These are phyloP conservation scores for Popillia japonica DNA, from an alignment of 1,140 invertebrate species.

Conservation along the genomic window DNA sequence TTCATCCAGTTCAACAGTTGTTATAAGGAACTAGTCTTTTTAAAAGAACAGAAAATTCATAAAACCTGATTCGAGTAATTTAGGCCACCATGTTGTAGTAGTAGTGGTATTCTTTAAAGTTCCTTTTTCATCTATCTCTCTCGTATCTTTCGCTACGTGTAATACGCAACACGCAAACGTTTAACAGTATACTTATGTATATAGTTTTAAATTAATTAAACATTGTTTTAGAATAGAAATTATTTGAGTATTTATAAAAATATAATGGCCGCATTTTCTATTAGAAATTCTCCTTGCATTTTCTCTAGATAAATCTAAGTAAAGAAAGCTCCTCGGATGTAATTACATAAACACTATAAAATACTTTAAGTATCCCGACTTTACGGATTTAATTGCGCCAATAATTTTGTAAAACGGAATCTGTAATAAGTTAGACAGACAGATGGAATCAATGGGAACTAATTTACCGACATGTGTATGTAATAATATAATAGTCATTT, in stretches of 20 bases:
- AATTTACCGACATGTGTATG: no score
- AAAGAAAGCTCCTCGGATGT: not conserved
- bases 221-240: constrained; percentile 25
- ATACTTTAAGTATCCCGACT: not conserved
- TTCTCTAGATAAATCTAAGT: not conserved
- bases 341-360: not conserved
- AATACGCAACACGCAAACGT: not conserved
- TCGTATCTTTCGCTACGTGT: not conserved
- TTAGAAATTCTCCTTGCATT: constrained; percentile 3
- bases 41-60: constrained; percentile 46
- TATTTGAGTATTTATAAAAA: not conserved
- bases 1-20: constrained; percentile 44
- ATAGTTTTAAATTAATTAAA: constrained; percentile 20
- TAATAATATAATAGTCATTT: no score
- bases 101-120: not conserved
- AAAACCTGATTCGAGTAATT: constrained; percentile 44
- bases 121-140: constrained; percentile 21
- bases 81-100: constrained; percentile 39
- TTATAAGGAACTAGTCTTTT: constrained; percentile 44
- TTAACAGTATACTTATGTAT: no score
- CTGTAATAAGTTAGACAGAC: no score
- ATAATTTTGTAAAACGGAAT: no score
- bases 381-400: not conserved
- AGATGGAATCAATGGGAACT: no score
- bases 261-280: constrained; percentile 13